phyloP scores from a whole-genome alignment of 2,797 vertebrate species.

The Spinus olivaceus region DNA sequence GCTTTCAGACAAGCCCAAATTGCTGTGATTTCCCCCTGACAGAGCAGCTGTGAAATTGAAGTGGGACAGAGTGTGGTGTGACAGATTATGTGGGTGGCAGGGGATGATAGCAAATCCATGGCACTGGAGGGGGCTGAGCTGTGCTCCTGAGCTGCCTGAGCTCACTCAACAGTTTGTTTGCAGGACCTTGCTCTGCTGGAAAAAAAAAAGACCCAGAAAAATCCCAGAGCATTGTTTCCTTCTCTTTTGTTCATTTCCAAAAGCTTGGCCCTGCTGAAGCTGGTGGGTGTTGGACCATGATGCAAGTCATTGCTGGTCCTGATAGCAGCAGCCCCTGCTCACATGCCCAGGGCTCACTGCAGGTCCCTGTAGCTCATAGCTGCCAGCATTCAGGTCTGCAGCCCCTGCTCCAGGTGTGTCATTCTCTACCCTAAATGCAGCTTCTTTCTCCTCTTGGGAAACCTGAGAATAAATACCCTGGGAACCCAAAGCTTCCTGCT shows the following conservation, averaged over 20 bases:
- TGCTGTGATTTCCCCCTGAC: neutral
- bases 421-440: neutral
- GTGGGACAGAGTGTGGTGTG: neutral
- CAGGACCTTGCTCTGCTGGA: neutral
- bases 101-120: neutral
- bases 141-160: fast-evolving
- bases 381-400: neutral
- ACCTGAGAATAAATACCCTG: neutral
- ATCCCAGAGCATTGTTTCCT: neutral
- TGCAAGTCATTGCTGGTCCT: neutral
- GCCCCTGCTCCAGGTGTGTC: fast-evolving
- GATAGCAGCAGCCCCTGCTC: neutral
- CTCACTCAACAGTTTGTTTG: neutral
- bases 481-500: neutral
- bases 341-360: neutral
- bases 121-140: neutral
- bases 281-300: neutral
- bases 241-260: neutral
- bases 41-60: constrained; percentile 20
- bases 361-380: fast-evolving
- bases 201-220: neutral
- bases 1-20: constrained; percentile 4
- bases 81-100: constrained; percentile 13
- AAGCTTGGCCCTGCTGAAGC: neutral
- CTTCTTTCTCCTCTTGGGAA: neutral